phyloP scores from a whole-genome alignment of 2,888 invertebrate genomes.

The Apodemia hepburni region DNA sequence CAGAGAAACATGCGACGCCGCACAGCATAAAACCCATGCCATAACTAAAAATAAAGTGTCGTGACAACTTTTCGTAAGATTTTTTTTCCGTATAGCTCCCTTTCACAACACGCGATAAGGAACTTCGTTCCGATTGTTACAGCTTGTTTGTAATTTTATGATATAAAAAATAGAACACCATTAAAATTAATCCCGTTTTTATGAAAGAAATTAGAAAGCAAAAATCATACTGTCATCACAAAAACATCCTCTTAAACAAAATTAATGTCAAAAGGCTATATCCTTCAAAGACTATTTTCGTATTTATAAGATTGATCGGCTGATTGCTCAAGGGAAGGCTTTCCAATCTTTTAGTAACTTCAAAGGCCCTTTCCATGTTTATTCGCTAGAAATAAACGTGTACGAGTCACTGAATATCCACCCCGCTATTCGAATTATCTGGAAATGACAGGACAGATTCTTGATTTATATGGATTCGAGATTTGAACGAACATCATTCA shows the following conservation, averaged over 20 bases:
- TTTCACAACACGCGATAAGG: no score
- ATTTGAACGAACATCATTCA: slow-evolving; percentile 2
- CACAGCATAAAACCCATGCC: no score
- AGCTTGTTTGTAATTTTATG: no score
- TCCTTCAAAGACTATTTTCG: slow-evolving; percentile 20
- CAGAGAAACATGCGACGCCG: no score
- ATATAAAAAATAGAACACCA: not conserved
- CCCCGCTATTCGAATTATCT: not conserved
- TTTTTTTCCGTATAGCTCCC: no score
- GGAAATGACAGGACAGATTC: slow-evolving; percentile 10
- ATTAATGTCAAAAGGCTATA: slow-evolving; percentile 14
- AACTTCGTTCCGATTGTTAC: no score
- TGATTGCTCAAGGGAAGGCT: slow-evolving; percentile 29
- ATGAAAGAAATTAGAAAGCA: not conserved
- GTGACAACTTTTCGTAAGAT: no score
- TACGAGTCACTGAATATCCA: slow-evolving; percentile 36
- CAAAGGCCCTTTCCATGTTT: slow-evolving; percentile 35
- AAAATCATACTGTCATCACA: slow-evolving; percentile 2
- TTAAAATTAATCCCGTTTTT: not conserved
- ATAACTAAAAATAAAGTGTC: no score
- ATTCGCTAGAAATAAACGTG: slow-evolving; percentile 37
- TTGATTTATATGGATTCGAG: slow-evolving; percentile 1
- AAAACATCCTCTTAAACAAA: not conserved
- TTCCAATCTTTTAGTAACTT: slow-evolving; percentile 27
- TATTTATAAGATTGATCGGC: slow-evolving; percentile 26